Evolutionary conservation across 2,888 invertebrate species (phyloP).

Genomic region (Trypoxylon attenuatum): DNA sequence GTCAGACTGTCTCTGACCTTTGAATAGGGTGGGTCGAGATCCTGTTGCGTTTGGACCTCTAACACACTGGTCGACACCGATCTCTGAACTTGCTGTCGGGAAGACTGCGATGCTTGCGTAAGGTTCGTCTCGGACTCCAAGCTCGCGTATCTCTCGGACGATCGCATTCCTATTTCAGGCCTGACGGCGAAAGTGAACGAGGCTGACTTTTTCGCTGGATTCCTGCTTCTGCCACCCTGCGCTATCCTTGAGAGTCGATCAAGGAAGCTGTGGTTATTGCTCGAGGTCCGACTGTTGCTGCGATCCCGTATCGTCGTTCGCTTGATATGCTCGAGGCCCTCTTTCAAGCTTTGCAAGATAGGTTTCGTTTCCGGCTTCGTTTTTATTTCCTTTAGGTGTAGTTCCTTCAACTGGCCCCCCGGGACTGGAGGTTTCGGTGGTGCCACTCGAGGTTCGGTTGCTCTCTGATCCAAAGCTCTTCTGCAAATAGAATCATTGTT

Average conservation of each 20-base stretch:
- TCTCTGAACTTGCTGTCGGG: conserved; percentile 66
- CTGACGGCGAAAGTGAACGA: conserved; percentile 71
- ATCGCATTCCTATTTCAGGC: conserved; percentile 71
- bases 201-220: conserved; percentile 71
- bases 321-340: conserved; percentile 70
- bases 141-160: conserved; percentile 69
- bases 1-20: conserved; percentile 71
- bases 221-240: conserved; percentile 67
- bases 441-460: conserved; percentile 69
- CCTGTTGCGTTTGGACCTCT: conserved; percentile 62
- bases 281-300: conserved; percentile 50
- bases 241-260: conserved; percentile 70
- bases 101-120: conserved; percentile 43
- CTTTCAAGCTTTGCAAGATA: conserved; percentile 68
- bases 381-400: conserved; percentile 68
- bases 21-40: conserved; percentile 71
- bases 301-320: conserved; percentile 69
- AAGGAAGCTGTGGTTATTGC: conserved; percentile 62
- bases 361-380: conserved; percentile 69
- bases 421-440: conserved; percentile 63
- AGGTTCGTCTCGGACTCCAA: conserved; percentile 68
- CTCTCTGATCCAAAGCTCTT: conserved; percentile 70
- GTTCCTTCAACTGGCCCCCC: conserved; percentile 64
- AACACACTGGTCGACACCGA: conserved; percentile 71
- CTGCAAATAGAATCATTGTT: conserved; percentile 56